A percentile compares a stretch with the other conserved stretches of the same genome.
Evolutionary conservation across 2,113 vertebrate species (phyloP).

Genomic region (Sander lucioperca): DNA sequence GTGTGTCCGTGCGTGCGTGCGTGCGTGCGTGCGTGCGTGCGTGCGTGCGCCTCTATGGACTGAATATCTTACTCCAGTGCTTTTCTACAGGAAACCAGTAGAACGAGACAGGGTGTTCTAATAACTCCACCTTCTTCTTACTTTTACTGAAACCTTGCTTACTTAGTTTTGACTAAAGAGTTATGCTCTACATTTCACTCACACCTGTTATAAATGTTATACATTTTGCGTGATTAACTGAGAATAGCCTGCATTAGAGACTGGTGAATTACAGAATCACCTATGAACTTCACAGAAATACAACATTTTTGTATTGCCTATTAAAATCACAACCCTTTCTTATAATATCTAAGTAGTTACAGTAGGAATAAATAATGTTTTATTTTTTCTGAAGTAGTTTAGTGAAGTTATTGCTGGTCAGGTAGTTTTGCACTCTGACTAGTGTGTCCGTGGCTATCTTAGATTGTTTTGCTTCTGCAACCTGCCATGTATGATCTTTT

Average conservation of each 20-base stretch:
- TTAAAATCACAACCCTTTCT: not conserved
- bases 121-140: not conserved
- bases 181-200: not conserved
- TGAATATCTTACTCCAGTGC: slow-evolving; percentile 29
- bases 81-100: slow-evolving; percentile 3
- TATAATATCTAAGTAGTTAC: not conserved
- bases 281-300: not conserved
- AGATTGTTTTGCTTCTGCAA: not conserved
- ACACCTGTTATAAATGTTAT: not conserved
- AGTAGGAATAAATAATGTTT: not conserved
- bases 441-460: not conserved
- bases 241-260: not conserved
- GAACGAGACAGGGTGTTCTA: not conserved
- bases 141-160: slow-evolving; percentile 33
- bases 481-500: slow-evolving; percentile 1
- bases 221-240: not conserved
- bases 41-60: slow-evolving; percentile 33
- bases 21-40: slow-evolving; percentile 50
- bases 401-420: not conserved
- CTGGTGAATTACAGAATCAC: not conserved
- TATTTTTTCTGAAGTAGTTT: not conserved
- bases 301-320: not conserved
- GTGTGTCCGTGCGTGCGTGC: slow-evolving; percentile 50
- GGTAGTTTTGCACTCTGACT: not conserved
- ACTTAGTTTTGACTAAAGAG: slow-evolving; percentile 3